Base-by-base conservation (phyloP, 2,113 vertebrate genomes). In the Misgurnus anguillicaudatus region DNA sequence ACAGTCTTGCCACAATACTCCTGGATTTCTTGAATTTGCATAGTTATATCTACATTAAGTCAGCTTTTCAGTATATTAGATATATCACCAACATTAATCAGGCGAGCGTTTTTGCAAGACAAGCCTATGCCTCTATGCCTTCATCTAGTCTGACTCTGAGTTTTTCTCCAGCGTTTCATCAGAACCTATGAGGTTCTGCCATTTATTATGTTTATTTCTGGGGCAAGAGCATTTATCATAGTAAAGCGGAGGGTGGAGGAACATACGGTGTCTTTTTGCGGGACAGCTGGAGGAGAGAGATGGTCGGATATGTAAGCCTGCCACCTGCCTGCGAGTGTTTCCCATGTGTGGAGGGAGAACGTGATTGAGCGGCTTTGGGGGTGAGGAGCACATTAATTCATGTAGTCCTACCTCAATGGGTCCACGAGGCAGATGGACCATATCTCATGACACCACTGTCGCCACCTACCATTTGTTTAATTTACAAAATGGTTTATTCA, bases 261-360 rank as follows among this genome's bases (percentile, higher is more conserved):
- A 47, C 76, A 75, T 58, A 73, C 55, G 47, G 70, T 36, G 9
- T 75, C 17, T 83, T 73, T 64, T 1, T 31, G 24, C 9, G 31
- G 71, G 64, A 76, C 77, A 83, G 77, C 77, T 83, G 77, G 47
- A 76, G 48, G 31, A 53, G 70, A 38, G 21, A 57, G 72, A 60
- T 73, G 10, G 38, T 45, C 38, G 41, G 57, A 39, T 63, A 39
- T 3, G 67, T 62, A 39, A 51, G 42, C 48, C 36, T 39, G 62
- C 24, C 58, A 13, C 19, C 58, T 65, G 48, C 42, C 36, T 66
- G 16, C 11, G 62, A 58, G 39, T 60, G 19, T 55, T 19, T 63
- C 67, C 47, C 61, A 8, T 65, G 47, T 73, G 58, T 57, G 31
- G 31, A 9, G 51, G 4, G 6, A 5, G 48, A 31, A 73, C 17